A percentile compares a stretch with the other conserved stretches of the same genome.
These are phyloP conservation scores for Silurus asotus DNA, from an alignment of 2,113 vertebrate genomes.

Conservation along the genomic window DNA sequence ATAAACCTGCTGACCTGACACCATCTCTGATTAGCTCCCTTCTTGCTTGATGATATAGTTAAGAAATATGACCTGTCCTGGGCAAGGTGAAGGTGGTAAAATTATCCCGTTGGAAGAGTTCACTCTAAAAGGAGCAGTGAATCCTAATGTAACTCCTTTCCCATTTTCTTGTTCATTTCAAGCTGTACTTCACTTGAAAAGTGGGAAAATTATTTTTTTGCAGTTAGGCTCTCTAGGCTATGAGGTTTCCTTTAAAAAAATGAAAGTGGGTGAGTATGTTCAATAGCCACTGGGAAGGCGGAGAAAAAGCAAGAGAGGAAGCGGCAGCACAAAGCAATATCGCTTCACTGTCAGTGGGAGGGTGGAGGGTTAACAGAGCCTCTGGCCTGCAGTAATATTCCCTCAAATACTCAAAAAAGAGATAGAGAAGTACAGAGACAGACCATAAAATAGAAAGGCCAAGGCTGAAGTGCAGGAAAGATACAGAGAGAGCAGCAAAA, in stretches of 20 bases:
- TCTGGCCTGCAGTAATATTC: slow-evolving; percentile 43
- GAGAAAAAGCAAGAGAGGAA: neutral
- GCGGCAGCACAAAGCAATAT: slow-evolving; percentile 16
- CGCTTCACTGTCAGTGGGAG: slow-evolving; percentile 31
- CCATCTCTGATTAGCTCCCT: neutral
- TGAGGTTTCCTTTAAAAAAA: neutral
- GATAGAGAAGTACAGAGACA: slow-evolving; percentile 43
- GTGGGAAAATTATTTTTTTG: slow-evolving; percentile 26
- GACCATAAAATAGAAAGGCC: slow-evolving; percentile 46
- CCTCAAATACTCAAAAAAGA: slow-evolving; percentile 42
- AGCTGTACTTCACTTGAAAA: slow-evolving; percentile 9
- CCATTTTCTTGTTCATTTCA: slow-evolving; percentile 3
- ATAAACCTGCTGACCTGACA: slow-evolving; percentile 22
- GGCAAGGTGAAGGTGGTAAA: neutral
- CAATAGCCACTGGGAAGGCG: slow-evolving; percentile 26
- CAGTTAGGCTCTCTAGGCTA: slow-evolving; percentile 17
- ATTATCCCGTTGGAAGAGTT: neutral
- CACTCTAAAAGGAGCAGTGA: neutral
- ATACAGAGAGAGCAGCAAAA: slow-evolving; percentile 31
- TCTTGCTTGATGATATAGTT: slow-evolving; percentile 16
- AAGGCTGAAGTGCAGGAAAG: slow-evolving; percentile 44
- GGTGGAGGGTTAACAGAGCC: slow-evolving; percentile 48
- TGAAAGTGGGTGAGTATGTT: slow-evolving; percentile 14
- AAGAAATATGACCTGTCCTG: slow-evolving; percentile 19
- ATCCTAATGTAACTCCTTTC: neutral